Evolutionary conservation across 1,140 invertebrate genomes (phyloP).

Genomic region (Macrocentrus cingulum): DNA sequence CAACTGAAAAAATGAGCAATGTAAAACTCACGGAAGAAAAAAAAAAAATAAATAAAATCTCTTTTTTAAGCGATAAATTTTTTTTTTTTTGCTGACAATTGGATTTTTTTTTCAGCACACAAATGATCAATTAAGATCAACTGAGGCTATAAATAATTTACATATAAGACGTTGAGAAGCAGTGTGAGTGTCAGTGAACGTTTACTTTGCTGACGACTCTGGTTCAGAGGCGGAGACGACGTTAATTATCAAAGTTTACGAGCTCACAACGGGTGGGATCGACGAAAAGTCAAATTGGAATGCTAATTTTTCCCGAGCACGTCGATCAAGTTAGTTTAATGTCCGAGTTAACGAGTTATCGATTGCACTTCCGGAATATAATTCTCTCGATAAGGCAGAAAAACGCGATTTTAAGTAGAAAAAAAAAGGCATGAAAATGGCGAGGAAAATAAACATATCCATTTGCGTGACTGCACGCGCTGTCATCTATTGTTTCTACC

Average conservation of each 20-base stretch:
- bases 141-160: too few relatives aligned
- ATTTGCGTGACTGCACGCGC: conserved; percentile 19
- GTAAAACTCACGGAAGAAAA: too few relatives aligned
- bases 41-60: too few relatives aligned
- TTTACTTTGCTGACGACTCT: conserved; percentile 17
- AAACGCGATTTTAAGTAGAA: too few relatives aligned
- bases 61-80: too few relatives aligned
- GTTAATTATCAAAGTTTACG: conserved; percentile 52
- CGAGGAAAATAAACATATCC: conserved; percentile 8
- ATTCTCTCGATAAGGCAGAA: too few relatives aligned
- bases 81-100: too few relatives aligned
- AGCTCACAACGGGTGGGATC: conserved; percentile 25
- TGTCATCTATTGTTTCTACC: conserved; percentile 57
- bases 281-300: conserved; percentile 42
- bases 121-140: too few relatives aligned
- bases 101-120: too few relatives aligned
- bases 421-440: conserved; percentile 1
- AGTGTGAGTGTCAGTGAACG: conserved; percentile 7
- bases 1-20: too few relatives aligned
- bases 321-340: conserved; percentile 30
- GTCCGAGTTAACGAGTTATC: conserved; percentile 28
- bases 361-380: too few relatives aligned
- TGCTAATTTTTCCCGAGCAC: conserved; percentile 44
- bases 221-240: conserved; percentile 24
- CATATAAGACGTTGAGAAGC: conserved; percentile 8